Evolutionary conservation across 2,888 invertebrate genomes (phyloP).

Genomic region (Pachymerium ferrugineum): DNA sequence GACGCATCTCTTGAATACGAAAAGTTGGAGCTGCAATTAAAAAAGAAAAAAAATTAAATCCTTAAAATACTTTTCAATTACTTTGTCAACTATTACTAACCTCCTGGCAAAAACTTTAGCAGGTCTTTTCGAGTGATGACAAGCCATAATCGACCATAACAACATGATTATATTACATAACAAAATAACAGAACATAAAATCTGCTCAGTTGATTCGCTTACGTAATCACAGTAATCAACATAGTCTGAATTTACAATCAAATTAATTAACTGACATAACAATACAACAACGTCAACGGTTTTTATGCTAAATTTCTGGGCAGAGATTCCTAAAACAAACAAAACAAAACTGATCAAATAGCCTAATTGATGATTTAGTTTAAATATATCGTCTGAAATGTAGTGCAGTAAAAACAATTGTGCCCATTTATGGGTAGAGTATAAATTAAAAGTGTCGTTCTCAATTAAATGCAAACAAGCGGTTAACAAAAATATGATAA

Average conservation of each 20-base stretch:
- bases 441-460: not conserved
- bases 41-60: not conserved
- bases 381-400: not conserved
- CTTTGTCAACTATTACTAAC: not conserved
- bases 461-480: not conserved
- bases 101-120: not conserved
- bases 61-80: not conserved
- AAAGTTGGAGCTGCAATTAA: not conserved
- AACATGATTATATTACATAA: not conserved
- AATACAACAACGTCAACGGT: not conserved
- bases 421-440: not conserved
- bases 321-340: not conserved
- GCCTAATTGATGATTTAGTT: not conserved
- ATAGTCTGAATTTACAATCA: not conserved
- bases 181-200: not conserved
- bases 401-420: not conserved
- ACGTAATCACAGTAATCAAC: not conserved
- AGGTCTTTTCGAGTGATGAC: not conserved
- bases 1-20: not conserved
- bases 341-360: not conserved
- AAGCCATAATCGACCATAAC: not conserved
- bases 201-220: not conserved
- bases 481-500: not conserved
- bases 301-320: not conserved
- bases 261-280: not conserved